A percentile compares a stretch with the other conserved stretches of the same genome.
Evolutionary conservation across 2,888 invertebrate genomes (phyloP).

Genomic region (Meliscaeva auricollis): DNA sequence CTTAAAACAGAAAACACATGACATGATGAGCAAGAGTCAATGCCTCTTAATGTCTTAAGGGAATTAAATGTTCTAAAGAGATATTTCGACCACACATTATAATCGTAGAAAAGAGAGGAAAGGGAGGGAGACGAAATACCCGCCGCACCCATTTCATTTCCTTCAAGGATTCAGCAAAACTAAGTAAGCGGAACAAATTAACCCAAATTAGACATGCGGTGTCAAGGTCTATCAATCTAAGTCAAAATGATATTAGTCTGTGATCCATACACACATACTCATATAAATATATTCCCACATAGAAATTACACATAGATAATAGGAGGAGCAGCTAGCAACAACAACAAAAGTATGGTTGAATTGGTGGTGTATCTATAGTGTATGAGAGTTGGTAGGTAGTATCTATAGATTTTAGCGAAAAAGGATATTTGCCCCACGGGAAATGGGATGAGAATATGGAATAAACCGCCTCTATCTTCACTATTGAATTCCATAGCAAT

Average conservation of each 20-base stretch:
- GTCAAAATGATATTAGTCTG: constrained; percentile 74
- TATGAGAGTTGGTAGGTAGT: background rate
- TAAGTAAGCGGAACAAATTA: constrained; percentile 76
- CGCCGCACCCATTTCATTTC: constrained; percentile 40
- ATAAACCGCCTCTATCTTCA: constrained; percentile 61
- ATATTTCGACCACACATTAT: constrained; percentile 71
- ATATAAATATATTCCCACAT: constrained; percentile 6
- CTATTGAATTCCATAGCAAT: constrained; percentile 43
- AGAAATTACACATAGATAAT: constrained; percentile 18
- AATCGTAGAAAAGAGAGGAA: constrained; percentile 41
- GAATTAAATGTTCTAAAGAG: constrained; percentile 73
- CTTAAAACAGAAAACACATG: constrained; percentile 36
- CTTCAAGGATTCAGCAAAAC: constrained; percentile 63
- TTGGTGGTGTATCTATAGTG: background rate
- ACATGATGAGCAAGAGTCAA: constrained; percentile 48
- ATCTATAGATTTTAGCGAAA: constrained; percentile 26
- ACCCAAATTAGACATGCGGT: constrained; percentile 76
- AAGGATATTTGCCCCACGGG: constrained; percentile 43
- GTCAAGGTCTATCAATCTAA: constrained; percentile 77
- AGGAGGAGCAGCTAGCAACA: background rate
- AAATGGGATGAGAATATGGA: constrained; percentile 41
- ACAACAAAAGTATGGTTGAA: too few relatives aligned
- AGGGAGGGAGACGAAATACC: constrained; percentile 14
- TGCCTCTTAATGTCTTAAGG: constrained; percentile 68
- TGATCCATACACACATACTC: constrained; percentile 12